These are phyloP conservation scores for Saccopteryx leptura DNA, from an alignment of 2,113 vertebrate species.

Conservation along the genomic window DNA sequence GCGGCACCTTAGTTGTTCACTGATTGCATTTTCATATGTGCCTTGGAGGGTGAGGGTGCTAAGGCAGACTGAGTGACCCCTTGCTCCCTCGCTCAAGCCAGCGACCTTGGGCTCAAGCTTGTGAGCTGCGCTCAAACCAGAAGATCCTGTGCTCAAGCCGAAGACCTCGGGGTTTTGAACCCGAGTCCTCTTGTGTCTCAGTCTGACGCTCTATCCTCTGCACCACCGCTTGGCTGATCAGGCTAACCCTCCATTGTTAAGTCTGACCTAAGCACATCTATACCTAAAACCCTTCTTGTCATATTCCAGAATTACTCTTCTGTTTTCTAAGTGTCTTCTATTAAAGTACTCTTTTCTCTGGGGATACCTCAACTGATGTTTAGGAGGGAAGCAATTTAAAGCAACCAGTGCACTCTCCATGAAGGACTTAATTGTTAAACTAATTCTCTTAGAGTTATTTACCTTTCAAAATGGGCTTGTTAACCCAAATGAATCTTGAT, in stretches of 20 bases:
- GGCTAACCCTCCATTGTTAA: neutral
- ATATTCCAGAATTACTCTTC: neutral
- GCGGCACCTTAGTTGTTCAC: too few species aligned
- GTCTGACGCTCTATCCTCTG: too few species aligned
- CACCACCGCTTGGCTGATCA: too few species aligned
- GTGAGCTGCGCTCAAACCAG: too few species aligned
- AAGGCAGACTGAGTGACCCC: too few species aligned
- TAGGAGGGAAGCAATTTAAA: constrained; percentile 73
- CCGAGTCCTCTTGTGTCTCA: too few species aligned
- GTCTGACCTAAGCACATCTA: neutral
- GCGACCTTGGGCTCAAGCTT: too few species aligned
- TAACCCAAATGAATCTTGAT: constrained; percentile 77
- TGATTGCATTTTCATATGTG: too few species aligned
- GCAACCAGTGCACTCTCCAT: constrained; percentile 54
- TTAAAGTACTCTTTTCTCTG: constrained; percentile 64
- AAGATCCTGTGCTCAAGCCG: too few species aligned
- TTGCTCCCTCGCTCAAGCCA: too few species aligned
- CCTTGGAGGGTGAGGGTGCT: too few species aligned
- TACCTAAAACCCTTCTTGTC: neutral
- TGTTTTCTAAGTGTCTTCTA: constrained; percentile 31
- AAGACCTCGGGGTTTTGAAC: too few species aligned
- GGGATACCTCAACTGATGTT: constrained; percentile 59
- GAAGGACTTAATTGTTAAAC: constrained; percentile 79
- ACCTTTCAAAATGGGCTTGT: constrained; percentile 79
- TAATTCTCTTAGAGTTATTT: constrained; percentile 80